phyloP scores from a whole-genome alignment of 2,113 vertebrate genomes.

The Jacana jacana region DNA sequence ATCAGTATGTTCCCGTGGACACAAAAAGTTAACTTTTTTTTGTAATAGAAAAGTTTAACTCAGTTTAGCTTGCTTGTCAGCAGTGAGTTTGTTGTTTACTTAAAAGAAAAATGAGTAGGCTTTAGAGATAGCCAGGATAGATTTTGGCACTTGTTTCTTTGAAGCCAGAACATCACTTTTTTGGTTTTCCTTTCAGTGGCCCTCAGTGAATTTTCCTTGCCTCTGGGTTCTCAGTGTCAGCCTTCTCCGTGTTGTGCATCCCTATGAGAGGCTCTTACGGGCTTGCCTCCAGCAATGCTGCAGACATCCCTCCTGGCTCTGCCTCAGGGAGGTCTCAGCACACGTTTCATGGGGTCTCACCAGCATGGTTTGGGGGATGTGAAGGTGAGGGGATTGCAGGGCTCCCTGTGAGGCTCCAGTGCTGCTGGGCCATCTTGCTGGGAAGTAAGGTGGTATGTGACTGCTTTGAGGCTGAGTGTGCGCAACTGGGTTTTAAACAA shows the following conservation, averaged over 20 bases:
- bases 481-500: neutral
- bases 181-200: neutral
- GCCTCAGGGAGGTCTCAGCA: accelerated
- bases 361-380: neutral
- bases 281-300: neutral
- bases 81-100: neutral
- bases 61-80: neutral
- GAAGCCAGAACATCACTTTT: neutral
- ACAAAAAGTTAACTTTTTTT: neutral
- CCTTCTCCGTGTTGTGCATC: accelerated
- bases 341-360: neutral
- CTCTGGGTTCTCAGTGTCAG: neutral
- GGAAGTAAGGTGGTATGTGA: neutral
- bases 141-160: neutral
- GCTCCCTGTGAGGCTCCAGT: neutral
- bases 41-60: neutral
- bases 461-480: neutral
- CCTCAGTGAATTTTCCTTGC: neutral
- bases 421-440: accelerated
- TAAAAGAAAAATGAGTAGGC: neutral
- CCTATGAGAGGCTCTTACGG: accelerated
- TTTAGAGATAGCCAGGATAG: accelerated
- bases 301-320: neutral
- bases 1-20: accelerated
- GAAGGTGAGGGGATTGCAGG: neutral